phyloP scores from a whole-genome alignment of 2,113 vertebrate genomes.

The Bufo bufo region DNA sequence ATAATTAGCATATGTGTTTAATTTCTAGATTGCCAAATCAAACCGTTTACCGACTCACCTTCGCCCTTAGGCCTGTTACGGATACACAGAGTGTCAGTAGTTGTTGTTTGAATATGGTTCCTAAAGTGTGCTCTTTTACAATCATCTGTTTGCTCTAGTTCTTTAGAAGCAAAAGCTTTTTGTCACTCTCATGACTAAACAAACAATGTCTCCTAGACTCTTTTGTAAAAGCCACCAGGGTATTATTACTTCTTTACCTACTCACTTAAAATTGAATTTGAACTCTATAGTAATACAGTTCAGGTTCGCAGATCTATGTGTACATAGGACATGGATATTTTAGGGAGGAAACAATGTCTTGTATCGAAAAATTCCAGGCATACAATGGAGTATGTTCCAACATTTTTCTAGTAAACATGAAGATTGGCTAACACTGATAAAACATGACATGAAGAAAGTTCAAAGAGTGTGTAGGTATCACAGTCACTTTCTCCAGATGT shows the following conservation, averaged over 20 bases:
- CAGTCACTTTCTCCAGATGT: background rate
- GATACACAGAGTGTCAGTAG: conserved; percentile 74
- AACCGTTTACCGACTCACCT: conserved; percentile 36
- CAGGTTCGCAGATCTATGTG: conserved; percentile 61
- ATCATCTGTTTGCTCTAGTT: conserved; percentile 87
- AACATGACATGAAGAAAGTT: background rate
- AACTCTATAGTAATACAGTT: conserved; percentile 84
- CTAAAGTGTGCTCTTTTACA: conserved; percentile 84
- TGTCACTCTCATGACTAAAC: conserved; percentile 84
- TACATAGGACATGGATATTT: background rate
- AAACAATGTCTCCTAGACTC: conserved; percentile 82
- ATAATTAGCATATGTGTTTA: background rate
- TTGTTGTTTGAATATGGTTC: conserved; percentile 84
- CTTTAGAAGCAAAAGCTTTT: conserved; percentile 81
- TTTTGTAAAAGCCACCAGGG: conserved; percentile 83
- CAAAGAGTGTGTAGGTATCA: background rate
- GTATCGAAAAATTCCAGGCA: background rate
- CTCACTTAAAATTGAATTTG: conserved; percentile 81
- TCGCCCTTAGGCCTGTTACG: conserved; percentile 69
- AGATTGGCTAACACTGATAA: background rate
- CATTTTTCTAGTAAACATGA: background rate
- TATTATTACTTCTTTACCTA: conserved; percentile 84
- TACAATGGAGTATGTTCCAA: background rate
- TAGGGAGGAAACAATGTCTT: background rate
- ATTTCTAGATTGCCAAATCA: background rate